A percentile compares a stretch with the other conserved stretches of the same genome.
phyloP scores from a whole-genome alignment of 2,113 vertebrate genomes.

The Carettochelys insculpta region DNA sequence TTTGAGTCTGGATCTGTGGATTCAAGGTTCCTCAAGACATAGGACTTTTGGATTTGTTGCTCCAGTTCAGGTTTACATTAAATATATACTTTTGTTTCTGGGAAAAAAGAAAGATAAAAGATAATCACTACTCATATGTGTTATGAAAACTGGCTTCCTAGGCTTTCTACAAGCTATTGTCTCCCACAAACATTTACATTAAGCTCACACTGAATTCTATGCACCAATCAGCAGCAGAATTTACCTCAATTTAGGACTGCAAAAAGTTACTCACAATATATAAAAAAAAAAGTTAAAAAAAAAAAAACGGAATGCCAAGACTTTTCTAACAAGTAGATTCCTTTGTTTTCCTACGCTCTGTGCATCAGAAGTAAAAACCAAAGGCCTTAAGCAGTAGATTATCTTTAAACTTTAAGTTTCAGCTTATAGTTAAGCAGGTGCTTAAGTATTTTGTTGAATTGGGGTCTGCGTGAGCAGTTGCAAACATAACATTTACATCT shows the following conservation, averaged over 20 bases:
- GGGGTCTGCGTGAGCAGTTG: background rate
- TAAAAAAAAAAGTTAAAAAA: background rate
- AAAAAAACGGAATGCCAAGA: background rate
- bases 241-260: background rate
- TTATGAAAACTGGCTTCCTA: background rate
- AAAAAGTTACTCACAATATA: background rate
- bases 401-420: background rate
- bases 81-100: background rate
- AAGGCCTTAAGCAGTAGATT: background rate
- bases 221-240: background rate
- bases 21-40: background rate
- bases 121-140: background rate
- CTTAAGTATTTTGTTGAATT: fast-evolving
- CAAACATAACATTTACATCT: conserved; percentile 5
- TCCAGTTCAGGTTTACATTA: background rate
- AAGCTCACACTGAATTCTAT: background rate
- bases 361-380: background rate
- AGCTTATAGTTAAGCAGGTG: fast-evolving
- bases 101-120: background rate
- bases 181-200: background rate
- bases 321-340: background rate
- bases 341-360: background rate
- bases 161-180: background rate
- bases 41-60: background rate
- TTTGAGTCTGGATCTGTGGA: background rate